Evolutionary conservation across 2,797 vertebrate genomes (phyloP).

Genomic region (Aplochiton taeniatus): DNA sequence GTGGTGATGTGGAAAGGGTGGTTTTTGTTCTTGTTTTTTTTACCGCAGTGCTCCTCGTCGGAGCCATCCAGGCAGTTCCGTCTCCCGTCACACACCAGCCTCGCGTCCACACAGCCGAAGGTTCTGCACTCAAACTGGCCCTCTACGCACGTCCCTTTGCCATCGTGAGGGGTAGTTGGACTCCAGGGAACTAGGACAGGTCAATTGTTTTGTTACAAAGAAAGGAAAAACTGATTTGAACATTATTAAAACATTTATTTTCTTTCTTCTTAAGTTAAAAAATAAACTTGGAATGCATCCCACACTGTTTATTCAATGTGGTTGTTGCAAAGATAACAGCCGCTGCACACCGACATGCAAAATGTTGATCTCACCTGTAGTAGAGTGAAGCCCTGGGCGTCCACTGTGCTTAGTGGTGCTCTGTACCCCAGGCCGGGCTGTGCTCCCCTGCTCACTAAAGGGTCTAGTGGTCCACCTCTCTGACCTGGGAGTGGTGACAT

Average conservation of each 20-base stretch:
- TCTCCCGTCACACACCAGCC: constrained; percentile 77
- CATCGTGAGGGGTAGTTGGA: constrained; percentile 39
- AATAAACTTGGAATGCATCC: neutral
- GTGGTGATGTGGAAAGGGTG: neutral
- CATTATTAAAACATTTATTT: neutral
- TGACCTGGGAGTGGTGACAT: constrained; percentile 33
- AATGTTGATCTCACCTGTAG: constrained; percentile 35
- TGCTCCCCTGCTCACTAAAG: constrained; percentile 25
- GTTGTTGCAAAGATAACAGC: too few species aligned
- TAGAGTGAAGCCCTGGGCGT: constrained; percentile 53
- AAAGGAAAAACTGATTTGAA: neutral
- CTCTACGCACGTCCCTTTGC: constrained; percentile 67
- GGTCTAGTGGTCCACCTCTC: neutral
- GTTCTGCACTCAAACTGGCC: constrained; percentile 76
- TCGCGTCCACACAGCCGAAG: constrained; percentile 77
- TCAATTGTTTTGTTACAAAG: neutral
- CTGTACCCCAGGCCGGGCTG: constrained; percentile 56
- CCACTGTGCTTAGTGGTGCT: constrained; percentile 31
- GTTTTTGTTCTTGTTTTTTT: too few species aligned
- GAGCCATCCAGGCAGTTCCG: constrained; percentile 82
- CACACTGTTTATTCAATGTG: too few species aligned
- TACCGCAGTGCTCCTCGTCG: constrained; percentile 82
- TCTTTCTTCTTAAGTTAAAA: neutral
- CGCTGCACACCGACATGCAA: neutral
- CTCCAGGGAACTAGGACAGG: constrained; percentile 39